phyloP scores from a whole-genome alignment of 2,888 invertebrate species.

The Sepioteuthis lessoniana region DNA sequence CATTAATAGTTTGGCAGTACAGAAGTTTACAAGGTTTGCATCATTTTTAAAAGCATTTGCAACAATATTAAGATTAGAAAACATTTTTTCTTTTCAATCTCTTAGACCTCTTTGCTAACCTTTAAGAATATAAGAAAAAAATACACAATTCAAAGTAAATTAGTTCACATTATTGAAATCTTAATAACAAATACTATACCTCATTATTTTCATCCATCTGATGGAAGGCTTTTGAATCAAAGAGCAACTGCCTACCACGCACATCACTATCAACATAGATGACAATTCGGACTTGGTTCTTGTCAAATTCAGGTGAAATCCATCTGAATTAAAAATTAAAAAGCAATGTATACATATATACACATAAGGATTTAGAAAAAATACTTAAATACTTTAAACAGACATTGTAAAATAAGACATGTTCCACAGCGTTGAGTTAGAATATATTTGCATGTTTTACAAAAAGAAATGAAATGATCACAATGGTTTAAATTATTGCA shows the following conservation, averaged over 20 bases:
- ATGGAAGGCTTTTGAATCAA: conserved; percentile 81
- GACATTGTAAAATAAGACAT: not conserved
- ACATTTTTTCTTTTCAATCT: too few species aligned
- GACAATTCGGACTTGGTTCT: conserved; percentile 81
- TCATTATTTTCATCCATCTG: conserved; percentile 58
- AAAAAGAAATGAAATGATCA: too few species aligned
- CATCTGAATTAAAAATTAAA: conserved; percentile 57
- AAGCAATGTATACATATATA: not conserved
- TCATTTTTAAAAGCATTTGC: too few species aligned
- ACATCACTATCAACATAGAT: conserved; percentile 89
- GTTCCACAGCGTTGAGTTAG: not conserved
- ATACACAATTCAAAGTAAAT: not conserved
- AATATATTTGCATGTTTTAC: too few species aligned
- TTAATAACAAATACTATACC: not conserved
- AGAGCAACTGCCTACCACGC: conserved; percentile 85
- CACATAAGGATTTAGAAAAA: not conserved
- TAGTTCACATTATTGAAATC: conserved; percentile 51
- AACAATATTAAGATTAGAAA: too few species aligned
- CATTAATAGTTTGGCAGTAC: too few species aligned
- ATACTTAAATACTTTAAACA: not conserved
- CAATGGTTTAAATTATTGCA: too few species aligned
- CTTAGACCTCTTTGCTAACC: too few species aligned
- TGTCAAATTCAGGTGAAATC: conserved; percentile 70
- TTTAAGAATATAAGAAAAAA: not conserved
- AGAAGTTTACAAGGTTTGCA: too few species aligned